Percentiles rank a stretch among this genome's conserved stretches.
Conservation (phyloP, 2,113 vertebrate genomes). For the Tachuris rubrigastra region DNA sequence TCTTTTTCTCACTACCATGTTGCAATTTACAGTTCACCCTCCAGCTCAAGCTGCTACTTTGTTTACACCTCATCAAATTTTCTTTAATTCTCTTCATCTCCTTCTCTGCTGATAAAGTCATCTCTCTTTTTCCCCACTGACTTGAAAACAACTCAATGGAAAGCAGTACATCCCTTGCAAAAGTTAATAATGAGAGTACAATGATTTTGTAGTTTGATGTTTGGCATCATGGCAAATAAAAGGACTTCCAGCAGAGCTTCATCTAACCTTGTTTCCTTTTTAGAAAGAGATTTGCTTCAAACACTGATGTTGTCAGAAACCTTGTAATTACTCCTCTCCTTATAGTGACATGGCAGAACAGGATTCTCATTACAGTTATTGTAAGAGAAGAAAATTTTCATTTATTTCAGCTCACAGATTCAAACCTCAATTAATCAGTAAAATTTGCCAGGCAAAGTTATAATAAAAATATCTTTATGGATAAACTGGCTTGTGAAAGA, state of each 20-base stretch:
- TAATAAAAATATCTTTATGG: not conserved
- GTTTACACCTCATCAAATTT: slow-evolving; percentile 6
- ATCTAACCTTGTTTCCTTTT: not conserved
- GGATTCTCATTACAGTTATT: not conserved
- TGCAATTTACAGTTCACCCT: slow-evolving; percentile 12
- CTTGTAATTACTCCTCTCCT: not conserved
- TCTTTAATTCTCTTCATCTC: slow-evolving; percentile 11
- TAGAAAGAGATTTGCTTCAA: not conserved
- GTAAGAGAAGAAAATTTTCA: not conserved
- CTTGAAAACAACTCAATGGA: not conserved
- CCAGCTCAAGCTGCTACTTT: not conserved
- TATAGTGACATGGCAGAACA: not conserved
- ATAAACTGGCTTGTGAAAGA: not conserved
- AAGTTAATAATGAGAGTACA: slow-evolving; percentile 9
- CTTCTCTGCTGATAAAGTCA: not conserved
- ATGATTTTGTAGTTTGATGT: not conserved
- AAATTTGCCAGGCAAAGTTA: not conserved
- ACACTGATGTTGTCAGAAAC: not conserved
- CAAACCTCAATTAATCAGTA: not conserved
- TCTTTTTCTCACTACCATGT: not conserved
- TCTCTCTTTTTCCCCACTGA: not conserved
- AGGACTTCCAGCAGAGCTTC: slow-evolving; percentile 4
- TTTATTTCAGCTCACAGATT: not conserved
- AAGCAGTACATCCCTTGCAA: not conserved
- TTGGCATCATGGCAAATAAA: not conserved